These are phyloP conservation scores for Falco rusticolus DNA, from an alignment of 2,797 vertebrate species.

Conservation along the genomic window DNA sequence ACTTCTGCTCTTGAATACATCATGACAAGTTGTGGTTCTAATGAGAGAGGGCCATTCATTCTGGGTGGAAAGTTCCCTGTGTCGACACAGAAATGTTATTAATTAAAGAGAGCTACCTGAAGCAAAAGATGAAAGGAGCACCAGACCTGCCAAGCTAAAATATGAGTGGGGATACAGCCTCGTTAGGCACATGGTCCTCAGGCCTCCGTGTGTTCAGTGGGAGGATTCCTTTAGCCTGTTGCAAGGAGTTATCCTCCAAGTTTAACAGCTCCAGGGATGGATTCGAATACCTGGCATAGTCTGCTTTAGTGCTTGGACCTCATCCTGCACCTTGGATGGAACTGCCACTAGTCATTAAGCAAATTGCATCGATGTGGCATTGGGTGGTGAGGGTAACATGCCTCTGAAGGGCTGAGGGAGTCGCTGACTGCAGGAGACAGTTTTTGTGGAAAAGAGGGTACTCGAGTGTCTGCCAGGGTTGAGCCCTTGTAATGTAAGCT, in stretches of 20 bases:
- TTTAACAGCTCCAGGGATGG: conserved; percentile 23
- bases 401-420: not conserved
- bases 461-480: not conserved
- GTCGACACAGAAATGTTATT: conserved; percentile 79
- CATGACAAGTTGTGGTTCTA: conserved; percentile 81
- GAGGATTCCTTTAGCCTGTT: conserved; percentile 61
- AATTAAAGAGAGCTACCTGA: conserved; percentile 85
- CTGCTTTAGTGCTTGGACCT: conserved; percentile 5
- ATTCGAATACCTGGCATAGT: not conserved
- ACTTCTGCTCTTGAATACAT: conserved; percentile 79
- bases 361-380: not conserved
- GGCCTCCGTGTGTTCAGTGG: conserved; percentile 50
- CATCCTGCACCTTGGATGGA: not conserved
- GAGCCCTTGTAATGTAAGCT: conserved; percentile 30
- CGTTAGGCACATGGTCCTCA: conserved; percentile 75
- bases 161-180: conserved; percentile 76
- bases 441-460: conserved; percentile 8
- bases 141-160: conserved; percentile 79
- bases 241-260: conserved; percentile 52
- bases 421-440: not conserved
- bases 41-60: conserved; percentile 84
- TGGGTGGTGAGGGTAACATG: not conserved
- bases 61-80: conserved; percentile 80
- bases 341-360: conserved; percentile 6
- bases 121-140: conserved; percentile 75